phyloP scores from a whole-genome alignment of 2,797 vertebrate species.

The Sardinella longiceps region DNA sequence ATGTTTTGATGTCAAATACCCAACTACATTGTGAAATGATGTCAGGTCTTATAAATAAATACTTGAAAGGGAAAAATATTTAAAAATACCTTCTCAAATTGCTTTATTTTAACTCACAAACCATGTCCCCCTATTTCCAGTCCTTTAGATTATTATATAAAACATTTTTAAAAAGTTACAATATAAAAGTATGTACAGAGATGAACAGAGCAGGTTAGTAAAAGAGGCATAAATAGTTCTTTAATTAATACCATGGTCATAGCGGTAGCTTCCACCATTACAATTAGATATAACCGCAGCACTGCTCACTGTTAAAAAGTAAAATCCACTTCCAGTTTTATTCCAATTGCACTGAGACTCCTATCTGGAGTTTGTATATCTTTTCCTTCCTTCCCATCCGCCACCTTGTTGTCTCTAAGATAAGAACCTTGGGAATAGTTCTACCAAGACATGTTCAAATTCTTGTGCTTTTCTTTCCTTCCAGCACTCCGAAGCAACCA shows the following conservation, averaged over 20 bases:
- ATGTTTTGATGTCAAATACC: not conserved
- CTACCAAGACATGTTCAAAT: conserved; percentile 32
- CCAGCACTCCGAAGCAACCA: not conserved
- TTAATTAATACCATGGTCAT: not conserved
- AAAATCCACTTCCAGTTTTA: conserved; percentile 46
- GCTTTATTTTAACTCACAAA: conserved; percentile 7
- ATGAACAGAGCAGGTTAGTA: conserved; percentile 12
- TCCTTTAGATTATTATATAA: conserved; percentile 10
- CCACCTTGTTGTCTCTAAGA: not conserved
- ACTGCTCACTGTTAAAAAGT: conserved; percentile 22
- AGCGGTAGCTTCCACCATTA: not conserved
- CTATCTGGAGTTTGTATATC: not conserved
- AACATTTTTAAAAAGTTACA: conserved; percentile 7
- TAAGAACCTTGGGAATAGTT: conserved; percentile 25
- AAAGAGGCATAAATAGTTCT: conserved; percentile 1
- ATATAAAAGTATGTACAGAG: not conserved
- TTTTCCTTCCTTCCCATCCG: not conserved
- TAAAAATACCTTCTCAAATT: not conserved
- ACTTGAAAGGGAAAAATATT: not conserved
- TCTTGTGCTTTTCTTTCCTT: conserved; percentile 30
- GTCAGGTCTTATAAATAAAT: conserved; percentile 17
- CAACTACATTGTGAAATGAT: not conserved
- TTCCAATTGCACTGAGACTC: conserved; percentile 35
- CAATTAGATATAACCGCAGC: not conserved
- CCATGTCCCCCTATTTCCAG: conserved; percentile 2